Conservation (phyloP, 37 sponge, comb jelly and placozoan genomes). For the Amphimedon queenslandica region DNA sequence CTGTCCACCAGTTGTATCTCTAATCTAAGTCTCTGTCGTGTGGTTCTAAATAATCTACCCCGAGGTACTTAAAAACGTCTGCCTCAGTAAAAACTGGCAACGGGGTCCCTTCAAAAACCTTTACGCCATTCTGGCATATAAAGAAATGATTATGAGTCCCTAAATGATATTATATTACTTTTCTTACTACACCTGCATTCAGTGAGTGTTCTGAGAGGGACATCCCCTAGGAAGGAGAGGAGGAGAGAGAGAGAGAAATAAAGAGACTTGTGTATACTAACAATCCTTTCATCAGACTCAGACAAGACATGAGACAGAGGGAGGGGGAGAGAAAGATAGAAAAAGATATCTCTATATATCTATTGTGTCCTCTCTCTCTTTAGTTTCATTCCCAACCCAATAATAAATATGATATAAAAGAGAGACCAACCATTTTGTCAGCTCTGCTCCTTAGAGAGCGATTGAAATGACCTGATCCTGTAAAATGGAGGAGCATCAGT, state of each 20-base stretch:
- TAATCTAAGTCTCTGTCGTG: slow-evolving; percentile 71
- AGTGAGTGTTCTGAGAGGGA: slow-evolving; percentile 75
- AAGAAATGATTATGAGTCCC: not conserved
- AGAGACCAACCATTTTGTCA: slow-evolving; percentile 53
- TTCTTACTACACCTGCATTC: slow-evolving; percentile 65
- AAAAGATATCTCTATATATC: too few species aligned
- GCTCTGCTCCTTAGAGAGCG: slow-evolving; percentile 79
- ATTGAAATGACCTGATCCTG: slow-evolving; percentile 88
- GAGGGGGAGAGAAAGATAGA: too few species aligned
- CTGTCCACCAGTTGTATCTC: too few species aligned
- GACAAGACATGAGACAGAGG: too few species aligned
- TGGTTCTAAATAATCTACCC: slow-evolving; percentile 62
- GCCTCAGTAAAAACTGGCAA: slow-evolving; percentile 71
- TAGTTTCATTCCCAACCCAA: not conserved
- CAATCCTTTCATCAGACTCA: too few species aligned
- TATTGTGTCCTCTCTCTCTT: too few species aligned
- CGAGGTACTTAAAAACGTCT: slow-evolving; percentile 72
- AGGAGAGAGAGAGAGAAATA: too few species aligned
- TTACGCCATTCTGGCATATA: slow-evolving; percentile 45
- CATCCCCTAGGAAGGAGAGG: slow-evolving; percentile 72
- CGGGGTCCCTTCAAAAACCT: slow-evolving; percentile 69
- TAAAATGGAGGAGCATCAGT: slow-evolving; percentile 79
- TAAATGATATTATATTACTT: slow-evolving; percentile 31
- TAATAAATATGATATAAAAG: not conserved
- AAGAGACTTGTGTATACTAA: too few species aligned